phyloP scores from a whole-genome alignment of 2,113 vertebrate genomes.

The Lucifuga dentata region DNA sequence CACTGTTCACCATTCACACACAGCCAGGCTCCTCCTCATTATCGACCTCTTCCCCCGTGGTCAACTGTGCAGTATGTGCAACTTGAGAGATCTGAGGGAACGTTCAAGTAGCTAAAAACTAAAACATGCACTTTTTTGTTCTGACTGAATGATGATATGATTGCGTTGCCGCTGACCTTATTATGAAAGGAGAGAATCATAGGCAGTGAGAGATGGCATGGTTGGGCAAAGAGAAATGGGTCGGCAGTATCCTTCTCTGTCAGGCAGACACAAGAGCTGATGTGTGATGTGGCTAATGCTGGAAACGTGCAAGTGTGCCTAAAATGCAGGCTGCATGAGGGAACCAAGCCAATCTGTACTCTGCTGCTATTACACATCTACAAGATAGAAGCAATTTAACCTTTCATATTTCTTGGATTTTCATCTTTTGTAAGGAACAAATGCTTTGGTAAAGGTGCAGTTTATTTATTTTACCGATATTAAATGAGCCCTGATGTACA shows the following conservation, averaged over 20 bases:
- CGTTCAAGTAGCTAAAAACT: constrained; percentile 66
- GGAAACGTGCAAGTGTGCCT: constrained; percentile 65
- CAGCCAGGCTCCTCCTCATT: constrained; percentile 37
- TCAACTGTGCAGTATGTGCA: background rate
- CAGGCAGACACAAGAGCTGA: constrained; percentile 60
- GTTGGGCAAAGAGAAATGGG: constrained; percentile 55
- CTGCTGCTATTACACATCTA: constrained; percentile 52
- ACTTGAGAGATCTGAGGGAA: constrained; percentile 31
- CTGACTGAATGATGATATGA: constrained; percentile 62
- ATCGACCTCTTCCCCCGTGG: constrained; percentile 25
- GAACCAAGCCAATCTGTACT: constrained; percentile 46
- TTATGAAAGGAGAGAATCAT: constrained; percentile 66
- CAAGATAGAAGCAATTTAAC: constrained; percentile 66
- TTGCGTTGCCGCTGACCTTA: constrained; percentile 79
- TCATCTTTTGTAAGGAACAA: constrained; percentile 30
- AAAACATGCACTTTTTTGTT: constrained; percentile 39
- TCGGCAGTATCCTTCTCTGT: constrained; percentile 64
- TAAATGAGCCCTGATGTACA: no score
- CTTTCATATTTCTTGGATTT: constrained; percentile 62
- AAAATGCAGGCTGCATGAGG: constrained; percentile 50
- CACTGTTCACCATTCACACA: background rate
- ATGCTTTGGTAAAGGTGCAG: background rate
- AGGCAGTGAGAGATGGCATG: constrained; percentile 26
- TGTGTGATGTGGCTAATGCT: constrained; percentile 76
- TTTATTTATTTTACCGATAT: constrained; percentile 2